Percentiles rank a stretch among this genome's conserved stretches.
These are phyloP conservation scores for Argyra leucocephala DNA, from an alignment of 2,888 invertebrate genomes.

Conservation along the genomic window DNA sequence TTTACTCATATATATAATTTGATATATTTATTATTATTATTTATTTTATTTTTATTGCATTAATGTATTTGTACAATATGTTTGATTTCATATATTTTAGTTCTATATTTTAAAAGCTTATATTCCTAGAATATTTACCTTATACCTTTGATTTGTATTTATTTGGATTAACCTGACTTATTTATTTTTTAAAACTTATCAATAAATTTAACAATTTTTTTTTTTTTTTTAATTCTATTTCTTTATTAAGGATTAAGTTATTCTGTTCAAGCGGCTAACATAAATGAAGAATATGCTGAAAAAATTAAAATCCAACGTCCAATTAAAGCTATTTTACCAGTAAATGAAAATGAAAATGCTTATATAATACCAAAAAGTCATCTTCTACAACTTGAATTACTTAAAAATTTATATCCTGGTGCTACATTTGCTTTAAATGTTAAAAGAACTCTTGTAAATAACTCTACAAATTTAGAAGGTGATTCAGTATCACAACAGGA, in stretches of 20 bases:
- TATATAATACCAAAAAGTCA: conserved; percentile 4
- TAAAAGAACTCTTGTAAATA: not conserved
- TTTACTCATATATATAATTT: no score
- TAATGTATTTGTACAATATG: no score
- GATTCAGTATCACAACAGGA: not conserved
- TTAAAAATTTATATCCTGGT: not conserved
- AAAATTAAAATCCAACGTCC: conserved; percentile 1
- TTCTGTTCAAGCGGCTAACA: not conserved
- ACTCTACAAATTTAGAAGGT: not conserved
- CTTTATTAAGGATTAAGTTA: not conserved
- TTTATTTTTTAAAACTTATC: no score
- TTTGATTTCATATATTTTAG: no score
- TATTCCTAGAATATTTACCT: no score
- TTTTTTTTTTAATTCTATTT: no score
- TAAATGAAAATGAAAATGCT: not conserved
- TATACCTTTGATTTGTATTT: no score
- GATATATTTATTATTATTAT: no score
- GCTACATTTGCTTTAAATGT: not conserved
- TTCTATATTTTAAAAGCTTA: no score
- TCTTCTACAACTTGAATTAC: not conserved
- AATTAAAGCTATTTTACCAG: conserved; percentile 3
- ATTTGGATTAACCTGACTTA: no score
- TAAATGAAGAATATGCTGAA: not conserved
- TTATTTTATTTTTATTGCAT: no score
- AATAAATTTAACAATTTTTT: no score